These are phyloP conservation scores for Cheilosia vulpina DNA, from an alignment of 2,888 invertebrate genomes.

Conservation along the genomic window DNA sequence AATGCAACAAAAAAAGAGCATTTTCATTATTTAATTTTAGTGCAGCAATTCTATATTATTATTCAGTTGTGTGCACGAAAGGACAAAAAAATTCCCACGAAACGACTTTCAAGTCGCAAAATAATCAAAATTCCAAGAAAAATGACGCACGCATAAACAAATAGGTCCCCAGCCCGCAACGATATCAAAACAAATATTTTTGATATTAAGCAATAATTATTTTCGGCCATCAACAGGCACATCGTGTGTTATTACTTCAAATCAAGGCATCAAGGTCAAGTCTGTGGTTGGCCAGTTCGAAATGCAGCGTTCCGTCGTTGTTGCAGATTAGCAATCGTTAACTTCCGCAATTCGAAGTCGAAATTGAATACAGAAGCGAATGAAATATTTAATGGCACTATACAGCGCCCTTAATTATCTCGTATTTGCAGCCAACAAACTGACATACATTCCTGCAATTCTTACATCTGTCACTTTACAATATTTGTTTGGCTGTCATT, in stretches of 20 bases:
- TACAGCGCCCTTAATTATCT: background rate
- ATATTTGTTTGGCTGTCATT: slow-evolving; percentile 24
- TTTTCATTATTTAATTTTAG: background rate
- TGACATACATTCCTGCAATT: background rate
- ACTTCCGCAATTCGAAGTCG: slow-evolving; percentile 26
- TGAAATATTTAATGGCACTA: background rate
- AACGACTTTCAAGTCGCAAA: slow-evolving; percentile 30
- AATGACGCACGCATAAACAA: slow-evolving; percentile 51
- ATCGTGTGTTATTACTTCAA: slow-evolving; percentile 23
- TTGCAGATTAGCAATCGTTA: background rate
- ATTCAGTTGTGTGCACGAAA: background rate
- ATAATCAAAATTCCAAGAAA: slow-evolving; percentile 60
- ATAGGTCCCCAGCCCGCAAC: slow-evolving; percentile 39
- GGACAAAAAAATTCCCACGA: background rate
- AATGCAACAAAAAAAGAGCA: background rate
- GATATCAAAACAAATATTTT: slow-evolving; percentile 18
- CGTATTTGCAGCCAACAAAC: background rate
- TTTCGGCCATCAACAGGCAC: slow-evolving; percentile 10
- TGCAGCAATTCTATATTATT: background rate
- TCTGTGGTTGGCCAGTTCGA: slow-evolving; percentile 12
- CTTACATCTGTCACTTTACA: slow-evolving; percentile 27
- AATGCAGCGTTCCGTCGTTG: slow-evolving; percentile 1
- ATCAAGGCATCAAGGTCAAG: slow-evolving; percentile 36
- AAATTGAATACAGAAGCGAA: background rate
- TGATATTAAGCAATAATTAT: slow-evolving; percentile 29